A percentile compares a stretch with the other conserved stretches of the same genome.
These are phyloP conservation scores for Scophthalmus maximus DNA, from an alignment of 2,113 vertebrate species.

Conservation along the genomic window DNA sequence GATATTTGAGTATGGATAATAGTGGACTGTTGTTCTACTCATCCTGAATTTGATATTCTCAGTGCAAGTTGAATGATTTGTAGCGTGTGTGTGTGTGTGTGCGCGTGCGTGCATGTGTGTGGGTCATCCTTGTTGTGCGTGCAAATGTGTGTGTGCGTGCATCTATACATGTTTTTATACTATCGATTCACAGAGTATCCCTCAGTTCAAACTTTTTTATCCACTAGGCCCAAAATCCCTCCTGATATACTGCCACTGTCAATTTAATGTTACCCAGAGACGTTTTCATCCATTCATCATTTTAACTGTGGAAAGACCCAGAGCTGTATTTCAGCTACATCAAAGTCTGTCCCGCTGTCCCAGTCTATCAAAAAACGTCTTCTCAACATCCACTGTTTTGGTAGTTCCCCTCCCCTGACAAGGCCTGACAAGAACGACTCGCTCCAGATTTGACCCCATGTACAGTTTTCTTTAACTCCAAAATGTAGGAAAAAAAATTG, in stretches of 20 bases:
- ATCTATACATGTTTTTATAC: not conserved
- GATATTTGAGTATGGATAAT: not conserved
- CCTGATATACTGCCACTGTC: constrained; percentile 60
- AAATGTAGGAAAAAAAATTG: constrained; percentile 26
- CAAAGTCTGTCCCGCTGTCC: constrained; percentile 56
- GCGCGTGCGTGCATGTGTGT: too few relatives aligned
- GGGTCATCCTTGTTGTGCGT: not conserved
- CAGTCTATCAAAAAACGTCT: constrained; percentile 48
- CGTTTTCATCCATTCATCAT: constrained; percentile 57
- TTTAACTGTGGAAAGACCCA: constrained; percentile 54
- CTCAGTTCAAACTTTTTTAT: constrained; percentile 46
- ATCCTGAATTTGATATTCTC: not conserved
- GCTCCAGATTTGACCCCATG: constrained; percentile 61
- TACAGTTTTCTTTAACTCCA: constrained; percentile 32
- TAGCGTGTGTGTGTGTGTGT: not conserved
- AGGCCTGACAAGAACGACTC: constrained; percentile 52
- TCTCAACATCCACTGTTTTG: constrained; percentile 44
- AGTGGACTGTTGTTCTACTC: constrained; percentile 7
- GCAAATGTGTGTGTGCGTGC: not conserved
- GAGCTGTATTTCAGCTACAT: constrained; percentile 61
- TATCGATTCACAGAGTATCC: constrained; percentile 5
- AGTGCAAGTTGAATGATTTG: constrained; percentile 10
- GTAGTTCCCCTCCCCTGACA: constrained; percentile 46
- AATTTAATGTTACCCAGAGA: constrained; percentile 61
- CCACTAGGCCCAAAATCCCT: constrained; percentile 34